These are phyloP conservation scores for Acropternis orthonyx DNA, from an alignment of 2,797 vertebrate species.

Conservation along the genomic window DNA sequence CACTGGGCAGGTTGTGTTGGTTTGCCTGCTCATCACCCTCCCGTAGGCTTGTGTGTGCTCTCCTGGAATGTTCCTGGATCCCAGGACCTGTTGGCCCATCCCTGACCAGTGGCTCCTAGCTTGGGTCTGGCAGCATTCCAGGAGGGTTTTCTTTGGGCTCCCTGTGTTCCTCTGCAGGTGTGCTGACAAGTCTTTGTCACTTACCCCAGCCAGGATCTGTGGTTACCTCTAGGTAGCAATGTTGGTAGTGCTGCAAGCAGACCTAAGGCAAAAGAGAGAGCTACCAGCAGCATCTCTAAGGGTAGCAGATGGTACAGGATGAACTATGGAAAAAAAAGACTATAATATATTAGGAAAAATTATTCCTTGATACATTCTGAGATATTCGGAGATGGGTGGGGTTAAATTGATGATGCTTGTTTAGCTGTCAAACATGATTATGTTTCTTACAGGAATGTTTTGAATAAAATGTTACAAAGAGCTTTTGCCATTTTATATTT, in stretches of 20 bases:
- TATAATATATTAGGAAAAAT: not conserved
- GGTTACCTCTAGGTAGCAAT: not conserved
- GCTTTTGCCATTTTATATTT: not conserved
- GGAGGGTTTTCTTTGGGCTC: not conserved
- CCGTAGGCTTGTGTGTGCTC: not conserved
- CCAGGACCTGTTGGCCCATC: not conserved
- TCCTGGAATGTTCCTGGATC: not conserved
- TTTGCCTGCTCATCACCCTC: not conserved
- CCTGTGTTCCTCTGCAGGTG: not conserved
- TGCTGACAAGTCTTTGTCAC: not conserved
- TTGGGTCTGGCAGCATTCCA: not conserved
- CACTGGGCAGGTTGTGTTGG: not conserved
- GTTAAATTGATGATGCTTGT: not conserved
- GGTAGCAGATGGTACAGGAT: not conserved
- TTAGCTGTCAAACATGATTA: not conserved
- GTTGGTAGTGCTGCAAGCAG: not conserved
- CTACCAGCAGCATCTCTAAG: not conserved
- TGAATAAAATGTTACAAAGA: fast-evolving
- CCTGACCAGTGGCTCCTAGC: not conserved
- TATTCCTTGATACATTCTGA: not conserved
- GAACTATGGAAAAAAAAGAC: not conserved
- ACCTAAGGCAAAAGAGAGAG: not conserved
- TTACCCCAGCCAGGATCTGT: not conserved
- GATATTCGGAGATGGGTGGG: not conserved
- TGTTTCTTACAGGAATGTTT: not conserved